Base-by-base conservation (phyloP, 2,797 vertebrate species). In the Glossophaga mutica region DNA sequence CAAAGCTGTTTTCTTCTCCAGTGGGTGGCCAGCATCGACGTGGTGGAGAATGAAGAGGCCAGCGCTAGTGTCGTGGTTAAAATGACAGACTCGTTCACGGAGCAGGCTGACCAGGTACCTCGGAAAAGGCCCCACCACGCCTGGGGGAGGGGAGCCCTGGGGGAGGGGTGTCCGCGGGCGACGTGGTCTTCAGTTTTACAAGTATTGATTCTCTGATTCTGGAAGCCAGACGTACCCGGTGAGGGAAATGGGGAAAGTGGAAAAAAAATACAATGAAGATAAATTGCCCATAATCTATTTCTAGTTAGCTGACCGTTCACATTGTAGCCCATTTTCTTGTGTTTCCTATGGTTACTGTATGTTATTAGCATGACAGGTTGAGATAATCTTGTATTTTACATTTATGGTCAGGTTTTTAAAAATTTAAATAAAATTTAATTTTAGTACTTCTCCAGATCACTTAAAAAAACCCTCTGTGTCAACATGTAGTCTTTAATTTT, bases 1-100 rank as follows among this genome's bases (percentile, higher is more conserved):
- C 37, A 0, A 65, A 65, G n/a, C 55, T 57, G 1, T 76, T 62
- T 37, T 82, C 7, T 87, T 0, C 0, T 5, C 2, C 95, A 99
- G 99, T 99, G 99, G 99, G 99, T 99, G 6, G 99, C 99, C 52
- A 99, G 98, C 94, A 99, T 99, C 87, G 99, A 99, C 79, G 98
- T 99, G 79, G 98, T 91, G 10, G 98, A 99, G 70, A 99, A 99
- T 16, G 99, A 99, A 67, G 99, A 99, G 1, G 99, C 99, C 6
- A 98, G 97, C 12, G 99, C 99, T 26, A 99, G 95, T 71, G 98
- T 99, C 37, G 94, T 99, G 0, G 99, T 99, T 81, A 98, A 98
- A 96, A 94, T 98, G 98, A 98, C 98, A 0, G 99, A 99, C 5
- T 99, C 98, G 0, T 99, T 99, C 92, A 98, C 98, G 0, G 99